These are phyloP conservation scores for Pogonognathellus flavescens DNA, from an alignment of 1,140 invertebrate genomes.

Conservation along the genomic window DNA sequence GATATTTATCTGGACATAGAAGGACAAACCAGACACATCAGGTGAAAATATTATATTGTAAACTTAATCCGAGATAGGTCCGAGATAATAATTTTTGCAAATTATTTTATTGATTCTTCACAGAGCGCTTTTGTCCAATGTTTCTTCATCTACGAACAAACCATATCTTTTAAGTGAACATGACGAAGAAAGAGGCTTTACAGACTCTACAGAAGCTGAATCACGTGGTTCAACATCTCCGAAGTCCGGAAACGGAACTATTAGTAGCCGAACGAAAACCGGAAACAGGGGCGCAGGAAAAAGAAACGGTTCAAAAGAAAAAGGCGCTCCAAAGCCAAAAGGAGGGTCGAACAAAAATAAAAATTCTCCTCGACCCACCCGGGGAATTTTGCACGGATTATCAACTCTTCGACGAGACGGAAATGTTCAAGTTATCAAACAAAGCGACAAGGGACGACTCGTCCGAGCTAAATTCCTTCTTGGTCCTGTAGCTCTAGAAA, in stretches of 20 bases:
- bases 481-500: constrained; percentile 66
- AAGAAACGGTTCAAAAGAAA: constrained; percentile 21
- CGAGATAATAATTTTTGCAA: not conserved
- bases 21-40: not conserved
- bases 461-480: constrained; percentile 62
- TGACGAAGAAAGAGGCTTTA: constrained; percentile 52
- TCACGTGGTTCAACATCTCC: not conserved
- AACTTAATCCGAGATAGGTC: no score
- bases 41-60: not conserved
- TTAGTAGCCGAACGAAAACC: not conserved
- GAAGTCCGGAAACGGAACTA: constrained; percentile 1
- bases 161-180: not conserved
- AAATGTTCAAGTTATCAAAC: constrained; percentile 62
- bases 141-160: not conserved
- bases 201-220: not conserved
- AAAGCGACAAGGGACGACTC: constrained; percentile 57
- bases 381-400: constrained; percentile 64
- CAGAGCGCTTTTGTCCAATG: not conserved
- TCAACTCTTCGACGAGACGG: constrained; percentile 62
- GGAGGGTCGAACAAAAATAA: constrained; percentile 24
- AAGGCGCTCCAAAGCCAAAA: not conserved
- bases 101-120: not conserved
- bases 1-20: constrained; percentile 12
- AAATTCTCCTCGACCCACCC: constrained; percentile 52
- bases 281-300: not conserved